These are phyloP conservation scores for Megaustenia siamemsis DNA, from an alignment of 2,888 invertebrate genomes.

Conservation along the genomic window DNA sequence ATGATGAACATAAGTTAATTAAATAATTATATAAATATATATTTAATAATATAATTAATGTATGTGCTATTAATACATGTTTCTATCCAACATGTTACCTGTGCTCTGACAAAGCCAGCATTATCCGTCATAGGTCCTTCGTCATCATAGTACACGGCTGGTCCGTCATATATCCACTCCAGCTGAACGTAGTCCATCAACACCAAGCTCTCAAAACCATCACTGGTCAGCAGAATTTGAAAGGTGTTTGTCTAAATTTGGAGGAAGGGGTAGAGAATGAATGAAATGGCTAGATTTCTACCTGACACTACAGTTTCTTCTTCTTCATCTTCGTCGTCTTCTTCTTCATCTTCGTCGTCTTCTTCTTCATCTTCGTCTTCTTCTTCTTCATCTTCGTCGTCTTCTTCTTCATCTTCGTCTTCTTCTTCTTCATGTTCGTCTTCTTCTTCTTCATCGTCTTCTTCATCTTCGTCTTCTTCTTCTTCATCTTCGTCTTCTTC, in stretches of 20 bases:
- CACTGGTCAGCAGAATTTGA: not conserved
- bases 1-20: not conserved
- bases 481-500: too few species aligned
- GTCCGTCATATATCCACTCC: conserved; percentile 9
- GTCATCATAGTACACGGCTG: not conserved
- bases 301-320: too few species aligned
- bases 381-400: too few species aligned
- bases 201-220: not conserved
- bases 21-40: not conserved
- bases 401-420: too few species aligned
- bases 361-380: too few species aligned
- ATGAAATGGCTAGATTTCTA: not conserved
- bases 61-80: not conserved
- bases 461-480: too few species aligned
- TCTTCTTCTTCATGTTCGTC: too few species aligned
- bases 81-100: not conserved
- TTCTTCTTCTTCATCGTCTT: too few species aligned
- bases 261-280: not conserved
- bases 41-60: not conserved
- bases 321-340: too few species aligned
- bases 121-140: not conserved
- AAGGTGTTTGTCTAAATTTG: conserved; percentile 3
- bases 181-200: not conserved
- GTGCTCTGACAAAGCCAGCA: not conserved
- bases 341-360: too few species aligned